These are phyloP conservation scores for Catostomus latipinnis DNA, from an alignment of 2,797 vertebrate species.

Conservation along the genomic window DNA sequence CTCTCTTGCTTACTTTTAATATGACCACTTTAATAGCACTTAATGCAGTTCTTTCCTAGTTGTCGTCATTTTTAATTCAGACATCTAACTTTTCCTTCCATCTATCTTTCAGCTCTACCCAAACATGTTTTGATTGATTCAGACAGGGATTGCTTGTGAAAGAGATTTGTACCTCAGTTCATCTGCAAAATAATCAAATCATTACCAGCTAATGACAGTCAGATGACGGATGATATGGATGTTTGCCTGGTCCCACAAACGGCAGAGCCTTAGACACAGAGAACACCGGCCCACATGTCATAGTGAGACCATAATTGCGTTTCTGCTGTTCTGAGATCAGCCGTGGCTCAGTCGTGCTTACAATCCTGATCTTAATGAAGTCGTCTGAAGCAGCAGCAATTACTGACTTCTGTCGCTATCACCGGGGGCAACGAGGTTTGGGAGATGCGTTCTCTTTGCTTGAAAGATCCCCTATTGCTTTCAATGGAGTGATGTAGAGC, in stretches of 20 bases:
- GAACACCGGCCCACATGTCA: conserved; percentile 75
- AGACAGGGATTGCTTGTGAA: conserved; percentile 96
- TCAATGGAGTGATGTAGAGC: conserved; percentile 72
- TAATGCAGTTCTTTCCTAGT: conserved; percentile 52
- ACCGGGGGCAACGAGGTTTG: conserved; percentile 71
- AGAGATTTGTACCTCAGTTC: conserved; percentile 98
- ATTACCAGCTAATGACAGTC: conserved; percentile 99
- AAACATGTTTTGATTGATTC: conserved; percentile 99
- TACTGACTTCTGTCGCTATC: conserved; percentile 83
- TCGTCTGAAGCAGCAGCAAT: conserved; percentile 85
- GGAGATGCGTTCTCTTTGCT: conserved; percentile 58
- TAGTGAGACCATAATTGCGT: conserved; percentile 72
- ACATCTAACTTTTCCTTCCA: conserved; percentile 79
- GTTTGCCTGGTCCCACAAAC: conserved; percentile 84
- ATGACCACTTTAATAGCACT: background rate
- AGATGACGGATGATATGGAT: conserved; percentile 94
- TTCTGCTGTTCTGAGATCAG: conserved; percentile 69
- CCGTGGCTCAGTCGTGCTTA: conserved; percentile 70
- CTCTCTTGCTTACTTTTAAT: no score
- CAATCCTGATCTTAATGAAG: conserved; percentile 87
- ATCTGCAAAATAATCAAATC: conserved; percentile 99
- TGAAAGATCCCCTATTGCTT: conserved; percentile 69
- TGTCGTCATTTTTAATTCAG: conserved; percentile 94
- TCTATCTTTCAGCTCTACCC: conserved; percentile 90
- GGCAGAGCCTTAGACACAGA: conserved; percentile 80